Percentiles rank a stretch among this genome's conserved stretches.
phyloP scores from a whole-genome alignment of 2,888 invertebrate genomes.

The Polia nebulosa region DNA sequence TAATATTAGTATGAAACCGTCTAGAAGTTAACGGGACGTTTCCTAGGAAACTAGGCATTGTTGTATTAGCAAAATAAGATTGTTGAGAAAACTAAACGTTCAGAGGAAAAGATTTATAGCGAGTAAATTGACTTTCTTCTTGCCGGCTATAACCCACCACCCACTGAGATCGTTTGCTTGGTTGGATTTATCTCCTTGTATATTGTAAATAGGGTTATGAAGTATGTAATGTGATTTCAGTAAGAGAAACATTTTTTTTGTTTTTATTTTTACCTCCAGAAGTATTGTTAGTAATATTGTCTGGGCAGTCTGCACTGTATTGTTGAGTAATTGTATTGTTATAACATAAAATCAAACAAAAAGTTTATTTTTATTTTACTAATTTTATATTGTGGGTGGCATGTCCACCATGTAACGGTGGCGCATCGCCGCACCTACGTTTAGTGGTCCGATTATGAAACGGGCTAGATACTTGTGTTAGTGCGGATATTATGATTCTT shows the following conservation, averaged over 20 bases:
- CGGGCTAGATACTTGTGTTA: too few species aligned
- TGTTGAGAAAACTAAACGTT: constrained; percentile 38
- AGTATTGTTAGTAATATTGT: too few species aligned
- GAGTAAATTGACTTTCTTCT: constrained; percentile 58
- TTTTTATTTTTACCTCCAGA: too few species aligned
- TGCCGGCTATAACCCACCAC: constrained; percentile 37
- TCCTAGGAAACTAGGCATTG: constrained; percentile 2
- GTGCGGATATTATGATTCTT: too few species aligned
- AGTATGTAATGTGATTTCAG: background rate
- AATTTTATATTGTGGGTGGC: too few species aligned
- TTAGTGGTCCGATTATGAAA: too few species aligned
- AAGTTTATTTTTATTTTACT: too few species aligned
- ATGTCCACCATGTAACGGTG: too few species aligned
- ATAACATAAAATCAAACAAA: too few species aligned
- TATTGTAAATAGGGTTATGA: background rate
- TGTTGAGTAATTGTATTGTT: too few species aligned
- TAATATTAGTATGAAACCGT: background rate
- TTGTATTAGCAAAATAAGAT: constrained; percentile 49
- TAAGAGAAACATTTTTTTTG: background rate
- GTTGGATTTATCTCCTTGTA: background rate
- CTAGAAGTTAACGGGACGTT: constrained; percentile 19
- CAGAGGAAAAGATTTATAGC: constrained; percentile 57
- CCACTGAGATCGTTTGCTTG: constrained; percentile 16
- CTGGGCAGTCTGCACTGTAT: too few species aligned
- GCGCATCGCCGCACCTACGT: too few species aligned